These are phyloP conservation scores for Trimorus sp. DNA, from an alignment of 2,888 invertebrate species.

Conservation along the genomic window DNA sequence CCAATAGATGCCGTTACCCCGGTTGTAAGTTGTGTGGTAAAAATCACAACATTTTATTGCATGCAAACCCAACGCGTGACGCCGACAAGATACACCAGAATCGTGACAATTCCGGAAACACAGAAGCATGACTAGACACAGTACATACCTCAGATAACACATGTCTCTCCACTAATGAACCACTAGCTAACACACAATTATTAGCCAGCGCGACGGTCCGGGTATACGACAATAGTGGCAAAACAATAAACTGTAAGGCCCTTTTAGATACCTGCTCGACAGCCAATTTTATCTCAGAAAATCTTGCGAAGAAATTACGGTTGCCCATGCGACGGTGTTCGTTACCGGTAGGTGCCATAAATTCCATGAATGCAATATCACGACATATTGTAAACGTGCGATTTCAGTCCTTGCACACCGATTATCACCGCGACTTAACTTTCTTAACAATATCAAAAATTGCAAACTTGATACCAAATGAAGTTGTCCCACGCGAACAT, in stretches of 20 bases:
- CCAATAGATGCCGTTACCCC: background rate
- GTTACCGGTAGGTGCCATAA: background rate
- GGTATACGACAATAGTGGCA: background rate
- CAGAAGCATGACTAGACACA: slow-evolving; percentile 1
- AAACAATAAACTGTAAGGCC: background rate
- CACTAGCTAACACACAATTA: background rate
- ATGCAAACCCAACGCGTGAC: background rate
- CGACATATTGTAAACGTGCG: background rate
- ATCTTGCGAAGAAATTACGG: background rate
- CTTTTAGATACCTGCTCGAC: slow-evolving; percentile 12
- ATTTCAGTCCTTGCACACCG: background rate
- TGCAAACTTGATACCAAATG: background rate
- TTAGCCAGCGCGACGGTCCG: background rate
- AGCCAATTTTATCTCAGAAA: slow-evolving; percentile 10
- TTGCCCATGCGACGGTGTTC: background rate
- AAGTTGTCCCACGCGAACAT: slow-evolving; percentile 22
- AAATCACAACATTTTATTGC: background rate
- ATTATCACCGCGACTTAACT: background rate
- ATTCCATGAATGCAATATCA: background rate
- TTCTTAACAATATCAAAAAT: slow-evolving; percentile 12
- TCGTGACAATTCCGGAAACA: background rate
- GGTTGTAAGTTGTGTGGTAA: background rate
- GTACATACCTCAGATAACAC: background rate
- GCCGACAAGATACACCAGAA: background rate
- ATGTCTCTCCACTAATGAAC: background rate